These are phyloP conservation scores for Nilaparvata lugens DNA, from an alignment of 1,140 invertebrate species.

Conservation along the genomic window DNA sequence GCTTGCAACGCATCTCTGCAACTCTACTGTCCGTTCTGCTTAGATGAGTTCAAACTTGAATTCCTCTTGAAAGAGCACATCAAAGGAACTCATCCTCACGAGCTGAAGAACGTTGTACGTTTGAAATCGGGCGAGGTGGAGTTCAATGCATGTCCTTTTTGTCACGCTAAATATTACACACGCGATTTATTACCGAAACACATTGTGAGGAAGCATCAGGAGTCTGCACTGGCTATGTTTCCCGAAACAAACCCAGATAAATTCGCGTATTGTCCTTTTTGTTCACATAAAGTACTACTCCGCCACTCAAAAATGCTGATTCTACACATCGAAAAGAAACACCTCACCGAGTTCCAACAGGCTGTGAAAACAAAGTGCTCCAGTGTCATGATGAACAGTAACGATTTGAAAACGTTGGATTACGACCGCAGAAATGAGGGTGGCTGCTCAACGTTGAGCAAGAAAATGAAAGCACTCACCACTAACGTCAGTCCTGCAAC, in stretches of 20 bases:
- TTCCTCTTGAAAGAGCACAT: slow-evolving; percentile 29
- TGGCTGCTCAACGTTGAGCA: not conserved
- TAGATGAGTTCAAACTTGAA: slow-evolving; percentile 25
- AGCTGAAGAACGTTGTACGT: slow-evolving; percentile 21
- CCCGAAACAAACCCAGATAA: slow-evolving; percentile 14
- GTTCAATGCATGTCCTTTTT: slow-evolving; percentile 25
- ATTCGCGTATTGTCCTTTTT: slow-evolving; percentile 26
- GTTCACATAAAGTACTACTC: slow-evolving; percentile 22
- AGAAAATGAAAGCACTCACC: not conserved
- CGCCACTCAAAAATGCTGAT: slow-evolving; percentile 25
- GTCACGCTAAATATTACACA: slow-evolving; percentile 27
- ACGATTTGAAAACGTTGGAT: slow-evolving; percentile 16
- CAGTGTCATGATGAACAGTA: slow-evolving; percentile 8
- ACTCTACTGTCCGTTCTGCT: slow-evolving; percentile 29
- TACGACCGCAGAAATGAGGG: not conserved
- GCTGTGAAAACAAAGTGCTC: slow-evolving; percentile 21
- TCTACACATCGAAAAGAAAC: slow-evolving; percentile 29
- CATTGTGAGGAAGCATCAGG: slow-evolving; percentile 25
- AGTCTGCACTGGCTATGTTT: slow-evolving; percentile 19
- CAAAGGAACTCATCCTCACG: slow-evolving; percentile 20
- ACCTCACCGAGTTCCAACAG: slow-evolving; percentile 23
- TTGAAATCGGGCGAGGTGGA: slow-evolving; percentile 12
- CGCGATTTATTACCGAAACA: slow-evolving; percentile 27
- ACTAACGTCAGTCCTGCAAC: not conserved
- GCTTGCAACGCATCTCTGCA: slow-evolving; percentile 16